Conservation (phyloP, 2,888 invertebrate genomes). For the Plebejus melissa region DNA sequence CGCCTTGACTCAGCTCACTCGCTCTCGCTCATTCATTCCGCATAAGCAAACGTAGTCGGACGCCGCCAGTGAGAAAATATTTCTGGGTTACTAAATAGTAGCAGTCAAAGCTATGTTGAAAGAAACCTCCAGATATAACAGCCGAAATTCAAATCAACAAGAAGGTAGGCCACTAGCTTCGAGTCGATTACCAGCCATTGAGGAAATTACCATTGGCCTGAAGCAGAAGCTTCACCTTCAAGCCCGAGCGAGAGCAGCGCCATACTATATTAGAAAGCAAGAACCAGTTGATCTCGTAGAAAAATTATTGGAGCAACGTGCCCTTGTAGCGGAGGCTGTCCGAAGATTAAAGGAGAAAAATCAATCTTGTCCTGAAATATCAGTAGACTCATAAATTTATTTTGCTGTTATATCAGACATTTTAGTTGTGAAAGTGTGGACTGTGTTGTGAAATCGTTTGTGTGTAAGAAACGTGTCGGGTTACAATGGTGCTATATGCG, state of each 20-base stretch:
- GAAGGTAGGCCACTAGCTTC: constrained; percentile 58
- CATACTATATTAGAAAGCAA: constrained; percentile 76
- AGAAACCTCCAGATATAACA: constrained; percentile 67
- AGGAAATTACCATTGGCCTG: constrained; percentile 72
- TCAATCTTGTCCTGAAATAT: constrained; percentile 72
- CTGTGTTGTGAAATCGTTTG: constrained; percentile 78
- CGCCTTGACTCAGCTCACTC: constrained; percentile 66
- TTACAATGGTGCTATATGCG: constrained; percentile 80
- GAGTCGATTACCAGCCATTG: constrained; percentile 68
- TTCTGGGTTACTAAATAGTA: constrained; percentile 50
- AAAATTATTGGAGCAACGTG: constrained; percentile 69
- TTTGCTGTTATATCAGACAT: constrained; percentile 65
- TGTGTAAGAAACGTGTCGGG: constrained; percentile 77
- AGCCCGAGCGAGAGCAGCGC: constrained; percentile 72
- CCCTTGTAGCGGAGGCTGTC: constrained; percentile 76
- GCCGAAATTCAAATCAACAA: constrained; percentile 49
- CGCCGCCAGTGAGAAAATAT: constrained; percentile 52
- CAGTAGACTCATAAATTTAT: constrained; percentile 69
- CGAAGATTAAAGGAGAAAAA: constrained; percentile 74
- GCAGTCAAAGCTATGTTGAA: constrained; percentile 61
- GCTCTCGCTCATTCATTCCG: constrained; percentile 77
- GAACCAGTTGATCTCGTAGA: constrained; percentile 76
- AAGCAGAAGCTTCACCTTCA: constrained; percentile 77
- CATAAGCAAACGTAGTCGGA: constrained; percentile 71
- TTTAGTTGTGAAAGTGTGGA: constrained; percentile 78